These are phyloP conservation scores for Drosophila sulfurigaster DNA, from an alignment of 1,140 invertebrate species.

Conservation along the genomic window DNA sequence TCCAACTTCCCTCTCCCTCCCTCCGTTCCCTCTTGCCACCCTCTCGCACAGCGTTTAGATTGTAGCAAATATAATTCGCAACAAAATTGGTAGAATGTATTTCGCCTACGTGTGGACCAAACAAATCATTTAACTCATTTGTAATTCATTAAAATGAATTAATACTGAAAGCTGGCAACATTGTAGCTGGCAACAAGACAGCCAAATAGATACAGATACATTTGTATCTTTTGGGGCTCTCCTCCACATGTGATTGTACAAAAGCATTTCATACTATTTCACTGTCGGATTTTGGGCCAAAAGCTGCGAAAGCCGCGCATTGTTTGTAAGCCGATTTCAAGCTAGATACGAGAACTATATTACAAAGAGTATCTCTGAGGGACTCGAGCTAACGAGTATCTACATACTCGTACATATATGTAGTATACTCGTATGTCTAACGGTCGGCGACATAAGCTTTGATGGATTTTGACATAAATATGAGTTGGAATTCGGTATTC, in stretches of 20 bases:
- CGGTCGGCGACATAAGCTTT: conserved; percentile 80
- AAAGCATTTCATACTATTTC: conserved; percentile 61
- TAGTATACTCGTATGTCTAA: conserved; percentile 48
- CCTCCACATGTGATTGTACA: conserved; percentile 34
- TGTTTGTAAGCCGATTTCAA: conserved; percentile 68
- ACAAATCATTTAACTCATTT: conserved; percentile 78
- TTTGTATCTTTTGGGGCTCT: conserved; percentile 39
- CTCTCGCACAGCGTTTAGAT: neutral
- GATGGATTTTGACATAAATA: conserved; percentile 83
- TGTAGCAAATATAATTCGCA: neutral
- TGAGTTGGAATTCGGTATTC: conserved; percentile 69
- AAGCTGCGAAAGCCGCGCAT: conserved; percentile 45
- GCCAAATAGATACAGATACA: conserved; percentile 9
- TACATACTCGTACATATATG: neutral
- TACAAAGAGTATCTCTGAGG: conserved; percentile 4
- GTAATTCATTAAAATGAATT: conserved; percentile 76
- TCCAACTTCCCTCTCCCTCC: neutral
- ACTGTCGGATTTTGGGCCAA: conserved; percentile 72
- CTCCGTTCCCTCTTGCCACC: neutral
- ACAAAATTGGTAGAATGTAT: conserved; percentile 9
- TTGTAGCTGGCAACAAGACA: conserved; percentile 16
- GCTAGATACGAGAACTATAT: conserved; percentile 38
- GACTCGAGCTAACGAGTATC: neutral
- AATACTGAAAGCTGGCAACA: conserved; percentile 49
- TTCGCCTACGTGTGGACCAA: conserved; percentile 30